These are phyloP conservation scores for Dasypogon diadema DNA, from an alignment of 2,888 invertebrate genomes.

Conservation along the genomic window DNA sequence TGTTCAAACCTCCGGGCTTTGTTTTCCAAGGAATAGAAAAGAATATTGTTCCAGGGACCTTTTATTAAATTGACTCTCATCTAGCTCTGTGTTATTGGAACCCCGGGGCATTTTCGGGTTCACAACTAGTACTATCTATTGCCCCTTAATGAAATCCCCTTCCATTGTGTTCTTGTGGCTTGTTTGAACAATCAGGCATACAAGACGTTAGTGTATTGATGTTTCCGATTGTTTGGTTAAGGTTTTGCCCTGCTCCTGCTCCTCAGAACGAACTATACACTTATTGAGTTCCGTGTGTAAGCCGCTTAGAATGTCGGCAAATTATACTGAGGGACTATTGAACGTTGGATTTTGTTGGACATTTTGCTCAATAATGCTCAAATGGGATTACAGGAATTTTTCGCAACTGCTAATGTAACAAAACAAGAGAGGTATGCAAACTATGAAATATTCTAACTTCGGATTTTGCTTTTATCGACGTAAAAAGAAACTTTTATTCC, in stretches of 20 bases:
- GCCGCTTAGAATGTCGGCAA: too few relatives aligned
- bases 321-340: too few relatives aligned
- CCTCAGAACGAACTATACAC: not conserved
- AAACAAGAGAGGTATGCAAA: too few relatives aligned
- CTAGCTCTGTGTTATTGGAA: slow-evolving; percentile 4
- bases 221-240: slow-evolving; percentile 8
- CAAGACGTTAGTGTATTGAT: not conserved
- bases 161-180: not conserved
- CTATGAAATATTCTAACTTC: too few relatives aligned
- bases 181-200: slow-evolving; percentile 7
- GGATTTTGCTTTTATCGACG: too few relatives aligned
- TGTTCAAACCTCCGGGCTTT: not conserved
- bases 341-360: too few relatives aligned
- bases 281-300: too few relatives aligned
- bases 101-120: slow-evolving; percentile 9
- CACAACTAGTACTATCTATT: slow-evolving; percentile 11
- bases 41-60: slow-evolving; percentile 11
- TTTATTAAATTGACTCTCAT: slow-evolving; percentile 21
- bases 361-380: too few relatives aligned
- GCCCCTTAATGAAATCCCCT: slow-evolving; percentile 2
- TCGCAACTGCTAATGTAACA: too few relatives aligned
- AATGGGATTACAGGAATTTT: too few relatives aligned
- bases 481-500: too few relatives aligned
- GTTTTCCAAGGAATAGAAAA: slow-evolving; percentile 12
- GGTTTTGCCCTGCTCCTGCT: not conserved